Conservation (phyloP, 2,113 vertebrate species). For the Cryptomyrus ogoouensis region DNA sequence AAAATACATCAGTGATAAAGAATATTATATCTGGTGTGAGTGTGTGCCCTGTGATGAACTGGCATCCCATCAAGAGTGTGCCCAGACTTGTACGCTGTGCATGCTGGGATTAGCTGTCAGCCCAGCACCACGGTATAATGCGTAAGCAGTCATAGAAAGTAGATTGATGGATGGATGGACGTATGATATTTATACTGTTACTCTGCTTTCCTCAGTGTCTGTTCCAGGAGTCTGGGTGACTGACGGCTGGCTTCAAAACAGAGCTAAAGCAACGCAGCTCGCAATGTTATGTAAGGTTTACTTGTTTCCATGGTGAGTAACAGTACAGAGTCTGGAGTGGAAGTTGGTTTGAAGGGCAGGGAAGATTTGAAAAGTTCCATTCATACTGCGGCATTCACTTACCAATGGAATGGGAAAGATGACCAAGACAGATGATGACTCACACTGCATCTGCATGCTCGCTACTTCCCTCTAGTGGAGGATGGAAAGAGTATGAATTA, state of each 20-base stretch:
- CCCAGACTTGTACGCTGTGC: background rate
- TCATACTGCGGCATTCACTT: background rate
- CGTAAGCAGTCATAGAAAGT: background rate
- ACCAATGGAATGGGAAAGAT: conserved; percentile 30
- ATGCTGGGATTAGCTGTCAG: background rate
- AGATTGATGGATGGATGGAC: background rate
- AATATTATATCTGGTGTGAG: background rate
- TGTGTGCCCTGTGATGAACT: background rate
- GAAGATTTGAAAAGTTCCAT: conserved; percentile 7
- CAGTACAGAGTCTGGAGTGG: background rate
- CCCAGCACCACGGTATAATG: background rate
- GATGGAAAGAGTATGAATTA: conserved; percentile 11
- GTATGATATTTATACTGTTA: background rate
- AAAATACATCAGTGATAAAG: background rate
- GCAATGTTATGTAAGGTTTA: background rate
- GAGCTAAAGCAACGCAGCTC: background rate
- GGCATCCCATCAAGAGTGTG: background rate
- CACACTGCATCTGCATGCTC: background rate
- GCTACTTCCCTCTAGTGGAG: conserved; percentile 56
- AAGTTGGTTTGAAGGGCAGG: background rate
- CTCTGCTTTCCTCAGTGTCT: background rate
- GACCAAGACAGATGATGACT: conserved; percentile 36
- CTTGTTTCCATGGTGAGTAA: background rate
- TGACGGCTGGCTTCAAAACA: background rate
- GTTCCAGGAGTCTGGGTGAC: background rate